phyloP scores from a whole-genome alignment of 2,888 invertebrate species.

The Aphodius sticticus region DNA sequence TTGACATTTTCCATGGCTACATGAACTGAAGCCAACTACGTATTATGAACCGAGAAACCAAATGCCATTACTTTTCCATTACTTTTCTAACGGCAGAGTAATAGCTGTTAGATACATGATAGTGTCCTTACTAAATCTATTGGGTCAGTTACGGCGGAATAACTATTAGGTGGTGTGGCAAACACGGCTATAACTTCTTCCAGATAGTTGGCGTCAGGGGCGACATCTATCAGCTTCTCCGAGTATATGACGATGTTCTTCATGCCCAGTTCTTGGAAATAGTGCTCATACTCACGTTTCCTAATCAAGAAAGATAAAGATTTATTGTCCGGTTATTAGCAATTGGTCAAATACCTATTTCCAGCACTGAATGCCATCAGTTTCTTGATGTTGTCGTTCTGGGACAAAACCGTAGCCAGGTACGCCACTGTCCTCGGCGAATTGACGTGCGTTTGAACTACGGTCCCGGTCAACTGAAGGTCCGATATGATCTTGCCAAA shows the following conservation, averaged over 20 bases:
- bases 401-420: constrained; percentile 71
- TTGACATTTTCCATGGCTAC: no score
- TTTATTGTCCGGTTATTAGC: background rate
- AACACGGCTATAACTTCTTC: constrained; percentile 70
- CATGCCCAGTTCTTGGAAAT: constrained; percentile 74
- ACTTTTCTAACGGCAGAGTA: constrained; percentile 37
- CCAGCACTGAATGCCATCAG: constrained; percentile 71
- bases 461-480: constrained; percentile 73
- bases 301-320: constrained; percentile 52
- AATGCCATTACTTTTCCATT: background rate
- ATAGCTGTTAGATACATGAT: constrained; percentile 38
- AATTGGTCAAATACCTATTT: constrained; percentile 49
- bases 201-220: constrained; percentile 63
- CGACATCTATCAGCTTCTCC: constrained; percentile 63
- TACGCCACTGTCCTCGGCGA: constrained; percentile 84
- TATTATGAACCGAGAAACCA: background rate
- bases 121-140: constrained; percentile 70
- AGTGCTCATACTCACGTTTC: constrained; percentile 71
- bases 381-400: constrained; percentile 67
- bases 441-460: constrained; percentile 81
- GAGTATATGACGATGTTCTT: constrained; percentile 64
- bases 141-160: constrained; percentile 80
- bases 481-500: constrained; percentile 73
- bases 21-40: background rate
- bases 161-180: constrained; percentile 83